Evolutionary conservation across 2,113 vertebrate genomes (phyloP).

Genomic region (Ceuthmochares aereus): DNA sequence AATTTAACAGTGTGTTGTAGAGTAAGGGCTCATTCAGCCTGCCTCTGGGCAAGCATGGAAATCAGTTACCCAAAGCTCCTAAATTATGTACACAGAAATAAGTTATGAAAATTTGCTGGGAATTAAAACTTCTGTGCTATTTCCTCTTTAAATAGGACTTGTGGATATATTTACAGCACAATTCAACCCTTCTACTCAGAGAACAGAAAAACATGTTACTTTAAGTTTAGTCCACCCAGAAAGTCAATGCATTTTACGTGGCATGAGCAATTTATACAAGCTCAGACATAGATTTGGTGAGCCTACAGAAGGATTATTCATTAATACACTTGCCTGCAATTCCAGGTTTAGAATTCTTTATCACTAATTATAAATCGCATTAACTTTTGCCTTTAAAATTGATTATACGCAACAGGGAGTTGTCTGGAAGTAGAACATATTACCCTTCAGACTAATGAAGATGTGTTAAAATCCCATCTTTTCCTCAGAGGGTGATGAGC

Average conservation of each 20-base stretch:
- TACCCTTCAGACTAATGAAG: slow-evolving; percentile 40
- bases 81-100: slow-evolving; percentile 27
- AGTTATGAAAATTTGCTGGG: slow-evolving; percentile 42
- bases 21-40: slow-evolving; percentile 10
- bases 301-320: slow-evolving; percentile 37
- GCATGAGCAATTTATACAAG: neutral
- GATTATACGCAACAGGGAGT: slow-evolving; percentile 6
- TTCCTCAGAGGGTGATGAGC: neutral
- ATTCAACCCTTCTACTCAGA: neutral
- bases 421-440: slow-evolving; percentile 38
- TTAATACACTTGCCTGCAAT: slow-evolving; percentile 31
- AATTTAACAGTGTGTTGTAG: neutral
- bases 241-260: neutral
- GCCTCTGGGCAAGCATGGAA: neutral
- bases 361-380: slow-evolving; percentile 51
- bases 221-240: slow-evolving; percentile 30
- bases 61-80: slow-evolving; percentile 16
- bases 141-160: slow-evolving; percentile 6
- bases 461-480: slow-evolving; percentile 30
- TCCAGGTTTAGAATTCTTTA: slow-evolving; percentile 48
- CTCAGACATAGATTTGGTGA: slow-evolving; percentile 5
- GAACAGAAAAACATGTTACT: neutral
- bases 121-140: neutral
- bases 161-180: neutral
- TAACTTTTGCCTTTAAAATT: slow-evolving; percentile 66